Conservation (phyloP, 1,140 invertebrate species). For the Pseudomyrmex gracilis region DNA sequence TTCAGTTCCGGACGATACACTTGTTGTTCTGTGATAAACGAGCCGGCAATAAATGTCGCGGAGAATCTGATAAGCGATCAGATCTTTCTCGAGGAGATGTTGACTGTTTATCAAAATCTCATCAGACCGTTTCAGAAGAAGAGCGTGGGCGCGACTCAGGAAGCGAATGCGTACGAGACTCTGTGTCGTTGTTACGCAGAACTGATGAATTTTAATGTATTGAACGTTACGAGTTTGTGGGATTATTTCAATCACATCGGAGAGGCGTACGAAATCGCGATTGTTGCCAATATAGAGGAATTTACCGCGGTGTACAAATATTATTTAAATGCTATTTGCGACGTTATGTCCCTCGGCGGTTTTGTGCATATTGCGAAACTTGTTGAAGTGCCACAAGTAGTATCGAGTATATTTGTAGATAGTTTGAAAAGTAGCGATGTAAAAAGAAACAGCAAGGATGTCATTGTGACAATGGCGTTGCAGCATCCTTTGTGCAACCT, state of each 20-base stretch:
- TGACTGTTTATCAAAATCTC: constrained; percentile 87
- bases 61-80: constrained; percentile 88
- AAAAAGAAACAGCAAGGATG: constrained; percentile 87
- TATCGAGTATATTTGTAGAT: constrained; percentile 88
- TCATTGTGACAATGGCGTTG: constrained; percentile 87
- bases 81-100: constrained; percentile 89
- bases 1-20: constrained; percentile 82
- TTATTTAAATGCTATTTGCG: constrained; percentile 91
- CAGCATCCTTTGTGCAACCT: constrained; percentile 87
- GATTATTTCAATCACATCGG: constrained; percentile 88
- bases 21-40: constrained; percentile 80
- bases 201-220: constrained; percentile 89
- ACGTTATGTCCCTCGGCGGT: constrained; percentile 90
- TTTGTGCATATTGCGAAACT: constrained; percentile 89
- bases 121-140: constrained; percentile 88
- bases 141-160: constrained; percentile 83
- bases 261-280: constrained; percentile 88
- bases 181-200: constrained; percentile 89
- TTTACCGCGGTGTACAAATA: constrained; percentile 90
- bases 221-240: constrained; percentile 89
- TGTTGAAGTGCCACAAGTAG: constrained; percentile 87
- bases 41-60: constrained; percentile 81
- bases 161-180: constrained; percentile 88
- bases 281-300: constrained; percentile 90
- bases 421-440: constrained; percentile 83